A percentile compares a stretch with the other conserved stretches of the same genome.
Evolutionary conservation across 2,888 invertebrate genomes (phyloP).

Genomic region (Cryptocheilus praepositus): DNA sequence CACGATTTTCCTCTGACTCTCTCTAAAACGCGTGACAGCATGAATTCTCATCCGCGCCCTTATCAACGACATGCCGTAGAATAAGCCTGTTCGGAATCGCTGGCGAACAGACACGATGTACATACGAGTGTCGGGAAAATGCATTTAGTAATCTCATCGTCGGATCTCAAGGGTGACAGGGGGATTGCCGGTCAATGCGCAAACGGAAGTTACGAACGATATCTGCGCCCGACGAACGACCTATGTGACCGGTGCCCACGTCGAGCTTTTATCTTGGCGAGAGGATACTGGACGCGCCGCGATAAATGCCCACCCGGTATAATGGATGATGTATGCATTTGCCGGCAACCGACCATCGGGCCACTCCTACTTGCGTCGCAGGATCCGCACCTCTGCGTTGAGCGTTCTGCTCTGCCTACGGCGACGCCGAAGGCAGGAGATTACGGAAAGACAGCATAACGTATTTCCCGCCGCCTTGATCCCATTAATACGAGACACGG

Average conservation of each 20-base stretch:
- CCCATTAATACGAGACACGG: too few species aligned
- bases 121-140: conserved; percentile 31
- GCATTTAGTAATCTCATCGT: conserved; percentile 50
- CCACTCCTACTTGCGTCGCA: conserved; percentile 50
- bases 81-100: too few species aligned
- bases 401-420: neutral
- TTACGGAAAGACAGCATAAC: too few species aligned
- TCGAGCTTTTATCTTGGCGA: conserved; percentile 51
- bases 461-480: too few species aligned
- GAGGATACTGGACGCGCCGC: conserved; percentile 44
- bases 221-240: conserved; percentile 38
- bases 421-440: neutral
- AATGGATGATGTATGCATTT: conserved; percentile 47
- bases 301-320: conserved; percentile 55
- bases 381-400: conserved; percentile 12
- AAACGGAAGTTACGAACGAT: conserved; percentile 53
- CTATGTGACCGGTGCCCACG: conserved; percentile 29
- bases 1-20: too few species aligned
- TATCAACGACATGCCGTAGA: too few species aligned
- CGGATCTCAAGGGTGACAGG: conserved; percentile 35
- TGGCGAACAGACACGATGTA: conserved; percentile 18
- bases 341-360: conserved; percentile 32
- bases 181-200: conserved; percentile 31
- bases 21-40: too few species aligned
- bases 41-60: too few species aligned